Conservation (phyloP, 2,888 invertebrate genomes). For the Doris montereyensis region DNA sequence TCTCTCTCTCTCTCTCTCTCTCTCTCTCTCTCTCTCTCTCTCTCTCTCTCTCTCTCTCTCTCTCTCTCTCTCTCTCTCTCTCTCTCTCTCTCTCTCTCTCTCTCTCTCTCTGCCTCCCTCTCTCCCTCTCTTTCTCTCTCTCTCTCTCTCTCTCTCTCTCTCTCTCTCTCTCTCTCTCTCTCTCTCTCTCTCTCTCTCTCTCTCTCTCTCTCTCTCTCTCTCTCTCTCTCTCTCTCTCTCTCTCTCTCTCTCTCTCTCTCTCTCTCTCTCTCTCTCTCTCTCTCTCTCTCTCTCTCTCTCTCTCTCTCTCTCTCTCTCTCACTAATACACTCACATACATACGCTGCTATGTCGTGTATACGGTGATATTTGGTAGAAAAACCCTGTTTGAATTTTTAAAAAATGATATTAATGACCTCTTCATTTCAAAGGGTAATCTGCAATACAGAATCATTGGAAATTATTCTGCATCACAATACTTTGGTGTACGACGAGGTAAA, state of each 20-base stretch:
- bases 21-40: not conserved
- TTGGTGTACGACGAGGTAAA: not conserved
- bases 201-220: not conserved
- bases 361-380: not conserved
- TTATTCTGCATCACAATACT: no score
- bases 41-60: not conserved
- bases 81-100: not conserved
- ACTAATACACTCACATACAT: not conserved
- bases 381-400: no score
- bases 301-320: not conserved
- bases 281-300: not conserved
- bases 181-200: not conserved
- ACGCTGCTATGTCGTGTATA: slow-evolving; percentile 5
- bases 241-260: not conserved
- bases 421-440: no score
- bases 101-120: not conserved
- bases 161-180: not conserved
- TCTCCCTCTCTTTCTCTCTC: not conserved
- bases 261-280: not conserved
- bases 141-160: not conserved
- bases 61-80: not conserved
- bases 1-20: slow-evolving; percentile 37
- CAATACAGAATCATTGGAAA: no score
- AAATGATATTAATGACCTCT: no score
- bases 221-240: not conserved